A percentile compares a stretch with the other conserved stretches of the same genome.
Conservation (phyloP, 2,797 vertebrate genomes). For the Sebastes kiyomatsui region DNA sequence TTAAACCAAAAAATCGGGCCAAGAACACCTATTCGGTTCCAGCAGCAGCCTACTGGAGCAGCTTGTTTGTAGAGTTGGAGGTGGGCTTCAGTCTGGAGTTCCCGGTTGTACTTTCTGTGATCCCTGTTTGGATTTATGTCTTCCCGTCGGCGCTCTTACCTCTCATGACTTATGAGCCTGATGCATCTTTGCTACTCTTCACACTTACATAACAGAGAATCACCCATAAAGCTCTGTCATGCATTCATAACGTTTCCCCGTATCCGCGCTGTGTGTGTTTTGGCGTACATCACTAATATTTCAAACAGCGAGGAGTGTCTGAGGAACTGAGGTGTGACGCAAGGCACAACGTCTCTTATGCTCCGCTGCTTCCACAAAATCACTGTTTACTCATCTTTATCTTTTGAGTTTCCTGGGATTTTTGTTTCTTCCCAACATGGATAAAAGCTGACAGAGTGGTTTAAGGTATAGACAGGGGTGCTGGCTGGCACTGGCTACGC, state of each 20-base stretch:
- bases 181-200: conserved; percentile 41
- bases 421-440: background rate
- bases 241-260: conserved; percentile 62
- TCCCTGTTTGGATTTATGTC: conserved; percentile 35
- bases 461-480: background rate
- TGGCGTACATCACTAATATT: conserved; percentile 47
- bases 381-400: conserved; percentile 45
- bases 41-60: background rate
- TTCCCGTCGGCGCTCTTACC: conserved; percentile 3
- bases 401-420: conserved; percentile 10
- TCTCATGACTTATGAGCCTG: conserved; percentile 37
- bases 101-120: conserved; percentile 11
- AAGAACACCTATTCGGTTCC: background rate
- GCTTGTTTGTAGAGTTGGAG: background rate
- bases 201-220: conserved; percentile 56
- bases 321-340: conserved; percentile 48
- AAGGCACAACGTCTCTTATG: conserved; percentile 36
- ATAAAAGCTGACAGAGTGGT: background rate
- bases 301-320: conserved; percentile 46
- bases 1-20: background rate
- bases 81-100: background rate
- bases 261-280: conserved; percentile 49
- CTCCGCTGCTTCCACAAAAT: conserved; percentile 35
- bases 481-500: background rate
- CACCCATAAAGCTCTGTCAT: conserved; percentile 45